Evolutionary conservation across 2,888 invertebrate genomes (phyloP).

Genomic region (Callimorpha dominula): DNA sequence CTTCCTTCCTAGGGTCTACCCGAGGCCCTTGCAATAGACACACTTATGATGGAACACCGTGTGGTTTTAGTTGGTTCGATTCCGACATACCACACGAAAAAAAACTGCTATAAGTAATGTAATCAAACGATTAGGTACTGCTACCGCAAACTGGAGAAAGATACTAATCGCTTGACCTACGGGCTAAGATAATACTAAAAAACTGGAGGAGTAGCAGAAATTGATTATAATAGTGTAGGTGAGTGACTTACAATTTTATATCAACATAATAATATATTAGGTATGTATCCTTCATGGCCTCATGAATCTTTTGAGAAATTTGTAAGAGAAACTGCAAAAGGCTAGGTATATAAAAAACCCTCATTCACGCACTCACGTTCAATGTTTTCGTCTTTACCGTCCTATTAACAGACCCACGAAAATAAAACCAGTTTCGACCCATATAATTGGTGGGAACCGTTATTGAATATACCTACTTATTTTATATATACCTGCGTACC

Average conservation of each 20-base stretch:
- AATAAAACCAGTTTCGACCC: conserved; percentile 58
- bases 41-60: no score
- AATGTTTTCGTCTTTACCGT: conserved; percentile 51
- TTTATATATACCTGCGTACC: conserved; percentile 22
- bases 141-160: no score
- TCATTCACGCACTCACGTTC: conserved; percentile 52
- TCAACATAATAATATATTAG: not conserved
- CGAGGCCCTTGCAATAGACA: no score
- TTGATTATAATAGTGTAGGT: not conserved
- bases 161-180: no score
- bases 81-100: no score
- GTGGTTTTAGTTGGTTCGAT: no score
- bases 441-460: conserved; percentile 63
- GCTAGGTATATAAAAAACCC: conserved; percentile 24
- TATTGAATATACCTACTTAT: conserved; percentile 51
- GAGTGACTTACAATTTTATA: not conserved
- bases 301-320: conserved; percentile 24
- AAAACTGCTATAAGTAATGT: no score
- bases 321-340: conserved; percentile 30
- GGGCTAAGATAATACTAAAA: no score
- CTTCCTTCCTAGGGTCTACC: no score
- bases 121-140: no score
- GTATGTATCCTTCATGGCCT: not conserved
- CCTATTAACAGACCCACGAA: conserved; percentile 66
- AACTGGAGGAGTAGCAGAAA: no score